These are phyloP conservation scores for Papilio elwesi DNA, from an alignment of 2,888 invertebrate species.

Conservation along the genomic window DNA sequence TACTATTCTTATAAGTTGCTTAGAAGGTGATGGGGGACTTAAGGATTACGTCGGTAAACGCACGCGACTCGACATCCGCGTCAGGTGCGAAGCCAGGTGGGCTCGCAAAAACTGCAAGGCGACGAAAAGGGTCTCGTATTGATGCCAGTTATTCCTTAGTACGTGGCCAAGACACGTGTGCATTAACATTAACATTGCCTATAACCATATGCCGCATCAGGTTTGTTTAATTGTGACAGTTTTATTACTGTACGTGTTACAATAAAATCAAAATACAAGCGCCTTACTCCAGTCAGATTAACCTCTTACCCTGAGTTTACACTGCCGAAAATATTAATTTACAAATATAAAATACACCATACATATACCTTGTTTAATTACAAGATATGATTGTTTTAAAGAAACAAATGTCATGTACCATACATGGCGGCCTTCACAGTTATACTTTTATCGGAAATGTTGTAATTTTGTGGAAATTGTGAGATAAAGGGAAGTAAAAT, in stretches of 20 bases:
- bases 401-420: no score
- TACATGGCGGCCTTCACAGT: no score
- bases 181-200: not conserved
- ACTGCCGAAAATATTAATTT: not conserved
- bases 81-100: slow-evolving; percentile 61
- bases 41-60: slow-evolving; percentile 39
- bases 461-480: no score
- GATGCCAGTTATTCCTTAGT: slow-evolving; percentile 15
- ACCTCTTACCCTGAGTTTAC: not conserved
- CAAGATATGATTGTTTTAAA: no score
- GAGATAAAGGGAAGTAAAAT: no score
- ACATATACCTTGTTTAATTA: no score
- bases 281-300: not conserved
- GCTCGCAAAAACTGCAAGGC: slow-evolving; percentile 47
- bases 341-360: no score
- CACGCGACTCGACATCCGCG: slow-evolving; percentile 49
- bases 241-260: not conserved
- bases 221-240: not conserved
- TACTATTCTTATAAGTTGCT: not conserved
- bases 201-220: slow-evolving; percentile 2
- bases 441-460: no score
- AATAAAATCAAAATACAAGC: not conserved
- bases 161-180: slow-evolving; percentile 30
- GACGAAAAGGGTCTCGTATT: slow-evolving; percentile 46
- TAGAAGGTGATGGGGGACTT: not conserved